Conservation (phyloP, 2,113 vertebrate genomes). For the Syngnathus typhle region DNA sequence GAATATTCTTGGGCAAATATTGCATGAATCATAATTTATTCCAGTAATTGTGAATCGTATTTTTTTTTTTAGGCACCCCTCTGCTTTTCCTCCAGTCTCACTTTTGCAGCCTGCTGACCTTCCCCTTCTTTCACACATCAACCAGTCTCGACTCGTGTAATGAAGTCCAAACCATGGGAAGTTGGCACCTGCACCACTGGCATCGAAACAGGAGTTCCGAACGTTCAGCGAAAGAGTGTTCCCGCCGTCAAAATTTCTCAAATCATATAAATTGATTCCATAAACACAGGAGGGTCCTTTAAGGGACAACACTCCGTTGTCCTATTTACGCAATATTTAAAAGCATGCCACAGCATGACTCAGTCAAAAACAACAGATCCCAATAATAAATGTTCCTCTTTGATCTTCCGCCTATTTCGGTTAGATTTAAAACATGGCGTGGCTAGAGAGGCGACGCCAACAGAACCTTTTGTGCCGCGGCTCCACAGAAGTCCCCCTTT, state of each 20-base stretch:
- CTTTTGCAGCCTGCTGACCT: too few species aligned
- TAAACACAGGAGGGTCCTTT: neutral
- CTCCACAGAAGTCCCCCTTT: neutral
- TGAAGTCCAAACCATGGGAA: neutral
- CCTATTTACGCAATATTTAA: slow-evolving; percentile 18
- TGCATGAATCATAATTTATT: neutral
- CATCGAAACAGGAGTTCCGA: neutral
- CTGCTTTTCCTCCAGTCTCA: neutral
- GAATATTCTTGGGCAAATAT: neutral
- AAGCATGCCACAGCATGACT: slow-evolving; percentile 3
- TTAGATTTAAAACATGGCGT: slow-evolving; percentile 15
- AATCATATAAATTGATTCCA: neutral
- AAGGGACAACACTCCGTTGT: slow-evolving; percentile 5
- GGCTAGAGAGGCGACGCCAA: slow-evolving; percentile 11
- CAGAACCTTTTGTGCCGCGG: slow-evolving; percentile 7
- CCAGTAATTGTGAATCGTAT: neutral
- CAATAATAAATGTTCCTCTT: slow-evolving; percentile 23
- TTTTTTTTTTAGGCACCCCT: neutral
- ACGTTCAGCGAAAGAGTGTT: neutral
- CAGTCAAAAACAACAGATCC: slow-evolving; percentile 3
- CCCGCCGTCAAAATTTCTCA: neutral
- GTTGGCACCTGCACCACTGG: neutral
- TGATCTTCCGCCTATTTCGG: slow-evolving; percentile 26
- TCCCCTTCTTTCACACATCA: neutral
- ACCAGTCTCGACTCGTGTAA: neutral